Base-by-base conservation (phyloP, 2,888 invertebrate species). In the Spilarctia lutea region DNA sequence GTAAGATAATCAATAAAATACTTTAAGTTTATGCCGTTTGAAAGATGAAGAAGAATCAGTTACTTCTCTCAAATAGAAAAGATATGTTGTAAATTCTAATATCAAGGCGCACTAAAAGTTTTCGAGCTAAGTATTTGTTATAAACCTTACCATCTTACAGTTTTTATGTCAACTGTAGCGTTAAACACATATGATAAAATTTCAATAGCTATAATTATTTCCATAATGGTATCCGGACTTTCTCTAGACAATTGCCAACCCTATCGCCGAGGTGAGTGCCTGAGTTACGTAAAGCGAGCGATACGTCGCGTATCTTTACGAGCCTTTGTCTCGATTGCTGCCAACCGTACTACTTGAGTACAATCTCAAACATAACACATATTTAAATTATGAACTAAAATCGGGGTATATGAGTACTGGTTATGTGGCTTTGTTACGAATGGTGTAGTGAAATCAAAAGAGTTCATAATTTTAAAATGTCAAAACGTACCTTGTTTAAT, bases 321-420 rank as follows among this genome's bases (percentile, higher is more conserved):
- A 92, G 89, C 94, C 94, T 94, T 94, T 94, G 94, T 94, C 90
- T 92, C 84, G 92, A 91, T 89, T 89, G 90, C 92, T 91, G 86
- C 91, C 89, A 90, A 90, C 90, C 90, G 86, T 87, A 87, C 82
- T 86, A 84, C 83, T 79, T 83, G 76, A 75, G 88, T 88, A 90
- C 81, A 79, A 71, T 83, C 81, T 56, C 65, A 63, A 73, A 83
- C 86, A 82, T 68, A 84, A 81, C 76, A 70, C 68, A 48, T 71
- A 63, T 30, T 77, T 79, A 78, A 75, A 33, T 67, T 42, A 65
- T 33, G 27, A 20, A 63, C 60, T 63, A 18, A 45, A 30, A 56
- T 56, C 20, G 56, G 71, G 60, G 20, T 56, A 72, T 2, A n/a
- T 56, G 24, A 68, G 66, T 72, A 33, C 65, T 20, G n/a, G 42